Conservation (phyloP, 2,888 invertebrate genomes). For the Nomada hirtipes region DNA sequence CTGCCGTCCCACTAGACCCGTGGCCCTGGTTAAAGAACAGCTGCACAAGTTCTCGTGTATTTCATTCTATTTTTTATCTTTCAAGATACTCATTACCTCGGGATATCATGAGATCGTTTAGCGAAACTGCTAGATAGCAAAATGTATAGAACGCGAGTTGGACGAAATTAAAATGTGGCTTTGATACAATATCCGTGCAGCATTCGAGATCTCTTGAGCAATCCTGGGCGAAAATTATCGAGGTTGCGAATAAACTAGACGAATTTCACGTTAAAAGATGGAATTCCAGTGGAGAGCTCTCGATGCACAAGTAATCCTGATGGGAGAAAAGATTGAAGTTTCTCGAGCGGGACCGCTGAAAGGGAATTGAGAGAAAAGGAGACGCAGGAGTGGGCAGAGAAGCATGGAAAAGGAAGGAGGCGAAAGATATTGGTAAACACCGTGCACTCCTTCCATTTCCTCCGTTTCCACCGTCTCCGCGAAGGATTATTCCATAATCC, state of each 20-base stretch:
- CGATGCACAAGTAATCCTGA: conserved; percentile 74
- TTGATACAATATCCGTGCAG: conserved; percentile 15
- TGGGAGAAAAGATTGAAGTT: conserved; percentile 75
- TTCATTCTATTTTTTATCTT: background rate
- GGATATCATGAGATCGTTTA: conserved; percentile 16
- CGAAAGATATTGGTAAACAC: conserved; percentile 81
- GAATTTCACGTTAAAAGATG: conserved; percentile 75
- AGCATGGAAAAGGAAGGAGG: conserved; percentile 56
- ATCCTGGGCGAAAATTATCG: conserved; percentile 61
- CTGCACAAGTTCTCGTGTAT: background rate
- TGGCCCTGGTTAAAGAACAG: background rate
- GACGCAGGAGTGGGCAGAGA: conserved; percentile 31
- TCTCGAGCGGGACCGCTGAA: conserved; percentile 61
- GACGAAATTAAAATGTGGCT: conserved; percentile 38
- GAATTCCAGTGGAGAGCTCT: conserved; percentile 73
- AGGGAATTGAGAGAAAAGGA: conserved; percentile 62
- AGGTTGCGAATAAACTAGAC: conserved; percentile 67
- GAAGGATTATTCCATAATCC: conserved; percentile 81
- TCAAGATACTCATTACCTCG: conserved; percentile 1
- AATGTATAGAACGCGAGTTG: background rate
- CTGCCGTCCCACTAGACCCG: background rate
- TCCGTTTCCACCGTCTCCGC: conserved; percentile 70
- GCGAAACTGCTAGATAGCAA: background rate
- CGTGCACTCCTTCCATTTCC: conserved; percentile 71
- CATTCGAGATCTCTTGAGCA: conserved; percentile 32